Conservation (phyloP, 2,888 invertebrate genomes). For the Labia minor region DNA sequence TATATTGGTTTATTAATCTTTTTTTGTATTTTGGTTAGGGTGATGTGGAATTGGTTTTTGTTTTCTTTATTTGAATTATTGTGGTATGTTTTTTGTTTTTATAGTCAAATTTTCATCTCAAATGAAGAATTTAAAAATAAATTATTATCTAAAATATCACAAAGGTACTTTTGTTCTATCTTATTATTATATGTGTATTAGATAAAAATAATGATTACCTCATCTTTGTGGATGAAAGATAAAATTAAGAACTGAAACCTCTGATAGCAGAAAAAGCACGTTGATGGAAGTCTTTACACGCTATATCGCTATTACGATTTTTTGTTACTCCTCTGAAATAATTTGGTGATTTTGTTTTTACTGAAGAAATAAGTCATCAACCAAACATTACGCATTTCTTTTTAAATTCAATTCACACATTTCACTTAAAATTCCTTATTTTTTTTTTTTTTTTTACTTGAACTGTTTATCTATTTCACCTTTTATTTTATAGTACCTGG, state of each 20-base stretch:
- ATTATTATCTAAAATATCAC: no score
- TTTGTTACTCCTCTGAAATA: neutral
- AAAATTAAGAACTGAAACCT: neutral
- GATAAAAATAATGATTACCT: neutral
- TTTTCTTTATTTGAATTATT: no score
- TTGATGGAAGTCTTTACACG: neutral
- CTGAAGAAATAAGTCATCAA: neutral
- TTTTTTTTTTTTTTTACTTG: neutral
- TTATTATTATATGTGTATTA: no score
- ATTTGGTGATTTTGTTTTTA: neutral
- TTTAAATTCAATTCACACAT: neutral
- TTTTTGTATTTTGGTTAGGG: no score
- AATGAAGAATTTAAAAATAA: no score
- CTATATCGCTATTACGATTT: slow-evolving; percentile 3
- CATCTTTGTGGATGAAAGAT: neutral
- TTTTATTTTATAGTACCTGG: no score
- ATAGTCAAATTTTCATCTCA: neutral
- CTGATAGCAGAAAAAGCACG: neutral
- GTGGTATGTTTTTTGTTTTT: neutral
- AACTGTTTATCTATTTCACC: no score
- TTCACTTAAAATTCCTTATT: neutral
- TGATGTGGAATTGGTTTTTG: no score
- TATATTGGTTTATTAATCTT: no score
- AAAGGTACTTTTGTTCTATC: no score
- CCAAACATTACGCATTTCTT: neutral